Percentiles rank a stretch among this genome's conserved stretches.
phyloP scores from a whole-genome alignment of 2,888 invertebrate species.

The Thera obeliscata region DNA sequence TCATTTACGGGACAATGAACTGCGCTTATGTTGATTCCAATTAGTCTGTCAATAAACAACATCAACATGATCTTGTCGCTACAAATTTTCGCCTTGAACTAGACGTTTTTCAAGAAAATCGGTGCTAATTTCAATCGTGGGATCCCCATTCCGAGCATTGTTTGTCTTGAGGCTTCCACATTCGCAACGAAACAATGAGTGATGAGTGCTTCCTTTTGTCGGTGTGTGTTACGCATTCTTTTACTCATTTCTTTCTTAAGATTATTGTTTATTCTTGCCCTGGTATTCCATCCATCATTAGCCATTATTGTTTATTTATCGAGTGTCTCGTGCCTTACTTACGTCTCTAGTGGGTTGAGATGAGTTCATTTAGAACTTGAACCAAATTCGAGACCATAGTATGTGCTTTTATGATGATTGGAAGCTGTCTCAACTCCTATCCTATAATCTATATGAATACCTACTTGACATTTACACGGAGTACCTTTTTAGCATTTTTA shows the following conservation, averaged over 20 bases:
- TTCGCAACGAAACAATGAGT: slow-evolving; percentile 18
- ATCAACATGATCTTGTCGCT: slow-evolving; percentile 33
- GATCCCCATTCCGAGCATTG: slow-evolving; percentile 53
- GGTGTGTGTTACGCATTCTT: slow-evolving; percentile 8
- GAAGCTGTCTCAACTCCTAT: too few species aligned
- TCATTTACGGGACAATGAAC: slow-evolving; percentile 30
- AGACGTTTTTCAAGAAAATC: slow-evolving; percentile 51
- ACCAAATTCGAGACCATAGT: too few species aligned
- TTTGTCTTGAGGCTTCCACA: slow-evolving; percentile 40
- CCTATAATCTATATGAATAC: too few species aligned
- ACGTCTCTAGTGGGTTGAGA: too few species aligned
- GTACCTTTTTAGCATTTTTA: too few species aligned
- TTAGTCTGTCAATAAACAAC: slow-evolving; percentile 22
- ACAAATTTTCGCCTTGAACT: slow-evolving; percentile 58
- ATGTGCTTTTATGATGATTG: too few species aligned
- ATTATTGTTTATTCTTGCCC: background rate
- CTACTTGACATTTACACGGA: too few species aligned
- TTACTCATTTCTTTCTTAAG: slow-evolving; percentile 13
- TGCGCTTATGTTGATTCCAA: slow-evolving; percentile 21
- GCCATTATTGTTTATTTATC: too few species aligned
- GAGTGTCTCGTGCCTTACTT: too few species aligned
- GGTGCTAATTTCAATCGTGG: slow-evolving; percentile 53
- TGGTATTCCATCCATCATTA: background rate
- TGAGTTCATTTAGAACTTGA: too few species aligned
- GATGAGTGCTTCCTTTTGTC: slow-evolving; percentile 20